Conservation (phyloP, 2,888 invertebrate species). For the Ophonus ardosiacus region DNA sequence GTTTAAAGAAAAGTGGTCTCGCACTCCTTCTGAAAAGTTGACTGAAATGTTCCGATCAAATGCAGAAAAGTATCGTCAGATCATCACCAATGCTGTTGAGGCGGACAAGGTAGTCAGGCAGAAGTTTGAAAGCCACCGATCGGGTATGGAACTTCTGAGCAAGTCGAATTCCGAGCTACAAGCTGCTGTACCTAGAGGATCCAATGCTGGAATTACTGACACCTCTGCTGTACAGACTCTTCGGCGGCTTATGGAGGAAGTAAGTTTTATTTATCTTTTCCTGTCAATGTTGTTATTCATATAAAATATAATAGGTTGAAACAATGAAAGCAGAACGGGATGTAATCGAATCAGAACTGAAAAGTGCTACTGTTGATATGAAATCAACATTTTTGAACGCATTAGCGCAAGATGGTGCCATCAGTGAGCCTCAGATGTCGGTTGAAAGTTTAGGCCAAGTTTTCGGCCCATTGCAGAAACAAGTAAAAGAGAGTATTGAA, state of each 20-base stretch:
- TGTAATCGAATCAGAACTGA: conserved; percentile 91
- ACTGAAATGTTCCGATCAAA: conserved; percentile 94
- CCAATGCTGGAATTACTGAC: conserved; percentile 77
- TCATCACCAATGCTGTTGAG: conserved; percentile 92
- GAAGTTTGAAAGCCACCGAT: conserved; percentile 88
- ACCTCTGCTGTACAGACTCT: conserved; percentile 83
- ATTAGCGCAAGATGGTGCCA: conserved; percentile 85
- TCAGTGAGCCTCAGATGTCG: conserved; percentile 87
- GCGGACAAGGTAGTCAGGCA: conserved; percentile 91
- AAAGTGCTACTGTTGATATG: conserved; percentile 88
- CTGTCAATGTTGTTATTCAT: not conserved
- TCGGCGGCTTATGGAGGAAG: conserved; percentile 87
- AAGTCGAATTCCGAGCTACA: conserved; percentile 84
- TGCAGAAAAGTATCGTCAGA: conserved; percentile 93
- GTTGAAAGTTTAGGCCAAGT: conserved; percentile 85
- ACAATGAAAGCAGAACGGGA: conserved; percentile 93
- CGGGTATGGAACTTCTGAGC: conserved; percentile 90
- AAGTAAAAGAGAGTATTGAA: conserved; percentile 86
- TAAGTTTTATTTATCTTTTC: conserved; percentile 70
- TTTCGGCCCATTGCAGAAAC: conserved; percentile 87
- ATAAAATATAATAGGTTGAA: conserved; percentile 80
- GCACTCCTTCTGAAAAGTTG: conserved; percentile 91
- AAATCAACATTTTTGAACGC: conserved; percentile 87
- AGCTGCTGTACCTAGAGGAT: conserved; percentile 84
- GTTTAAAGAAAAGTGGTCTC: conserved; percentile 95